Base-by-base conservation (phyloP, 1,140 invertebrate species). In the Brachionus koreanus region DNA sequence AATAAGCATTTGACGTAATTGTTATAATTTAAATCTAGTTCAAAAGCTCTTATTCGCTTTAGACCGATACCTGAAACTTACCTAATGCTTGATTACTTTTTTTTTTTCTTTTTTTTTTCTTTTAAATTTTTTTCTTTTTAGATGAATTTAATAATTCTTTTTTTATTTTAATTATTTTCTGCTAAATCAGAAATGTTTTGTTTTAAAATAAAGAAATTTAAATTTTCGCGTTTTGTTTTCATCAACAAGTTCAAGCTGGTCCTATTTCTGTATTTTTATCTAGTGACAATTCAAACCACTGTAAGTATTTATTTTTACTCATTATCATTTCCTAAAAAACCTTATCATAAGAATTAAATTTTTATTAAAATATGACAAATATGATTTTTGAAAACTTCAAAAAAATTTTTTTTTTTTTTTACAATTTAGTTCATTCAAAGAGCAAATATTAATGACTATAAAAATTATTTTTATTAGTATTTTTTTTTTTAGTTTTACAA, bases 191-290 rank as follows among this genome's bases (percentile, higher is more conserved):
- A 33, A 37, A 69, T 69, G 65, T 69, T 69, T 69, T 69, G n/a
- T 69, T 69, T 69, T 39, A 69, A 39, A 69, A 69, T 69, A 13
- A 69, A 69, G 37, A 69, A 69, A 69, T 69, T 69, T 69, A 39
- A 69, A 69, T 69, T 39, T 69, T 69, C 35, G 37, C 16, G 37
- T 69, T 69, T 39, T 39, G n/a, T 39, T 42, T 35, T 69, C 37
- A 39, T 39, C n/a, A 69, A 69, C 29, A 69, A 69, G 2, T 69
- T 39, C 16, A 69, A 69, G 39, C 16, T 69, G 9, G 33, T 69
- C 19, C 37, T 69, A 9, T 69, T 69, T 39, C 16, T 69, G 12
- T 69, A 42, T 39, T 69, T 69, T 69, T 69, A 69, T 69, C 35
- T 69, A 3, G 35, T 39, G n/a, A 39, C 65, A 10, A 42, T 69